These are phyloP conservation scores for Mesembrinibis cayennensis DNA, from an alignment of 2,113 vertebrate species.

Conservation along the genomic window DNA sequence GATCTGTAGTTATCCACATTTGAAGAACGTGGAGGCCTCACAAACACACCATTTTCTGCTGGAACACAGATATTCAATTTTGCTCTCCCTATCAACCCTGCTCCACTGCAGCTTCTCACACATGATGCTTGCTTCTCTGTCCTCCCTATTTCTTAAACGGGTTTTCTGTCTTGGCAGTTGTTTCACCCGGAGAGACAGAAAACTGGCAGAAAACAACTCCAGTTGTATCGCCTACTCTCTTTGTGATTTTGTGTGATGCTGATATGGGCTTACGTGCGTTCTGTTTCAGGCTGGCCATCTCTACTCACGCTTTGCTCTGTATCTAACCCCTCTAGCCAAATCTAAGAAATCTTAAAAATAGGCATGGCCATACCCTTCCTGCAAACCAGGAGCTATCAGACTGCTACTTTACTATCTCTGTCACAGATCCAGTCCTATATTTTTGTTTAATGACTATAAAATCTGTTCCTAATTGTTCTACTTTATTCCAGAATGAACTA, in stretches of 20 bases:
- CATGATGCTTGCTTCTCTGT: background rate
- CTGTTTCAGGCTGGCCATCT: background rate
- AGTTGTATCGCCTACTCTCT: background rate
- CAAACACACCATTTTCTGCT: background rate
- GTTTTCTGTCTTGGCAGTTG: background rate
- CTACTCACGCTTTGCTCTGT: background rate
- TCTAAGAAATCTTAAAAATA: background rate
- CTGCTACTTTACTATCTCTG: background rate
- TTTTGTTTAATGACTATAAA: background rate
- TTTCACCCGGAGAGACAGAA: background rate
- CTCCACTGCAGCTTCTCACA: background rate
- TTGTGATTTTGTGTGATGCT: background rate
- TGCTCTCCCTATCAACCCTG: background rate
- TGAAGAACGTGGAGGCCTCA: background rate
- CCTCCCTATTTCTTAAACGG: background rate
- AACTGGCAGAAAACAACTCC: background rate
- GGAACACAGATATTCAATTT: background rate
- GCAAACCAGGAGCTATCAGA: background rate
- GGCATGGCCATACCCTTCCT: background rate
- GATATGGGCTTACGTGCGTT: fast-evolving
- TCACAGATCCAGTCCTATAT: background rate
- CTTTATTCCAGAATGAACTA: background rate
- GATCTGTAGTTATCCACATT: background rate
- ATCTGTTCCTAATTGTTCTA: background rate
- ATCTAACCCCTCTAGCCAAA: background rate